These are phyloP conservation scores for Dynastes hyllus DNA, from an alignment of 2,888 invertebrate genomes.

Conservation along the genomic window DNA sequence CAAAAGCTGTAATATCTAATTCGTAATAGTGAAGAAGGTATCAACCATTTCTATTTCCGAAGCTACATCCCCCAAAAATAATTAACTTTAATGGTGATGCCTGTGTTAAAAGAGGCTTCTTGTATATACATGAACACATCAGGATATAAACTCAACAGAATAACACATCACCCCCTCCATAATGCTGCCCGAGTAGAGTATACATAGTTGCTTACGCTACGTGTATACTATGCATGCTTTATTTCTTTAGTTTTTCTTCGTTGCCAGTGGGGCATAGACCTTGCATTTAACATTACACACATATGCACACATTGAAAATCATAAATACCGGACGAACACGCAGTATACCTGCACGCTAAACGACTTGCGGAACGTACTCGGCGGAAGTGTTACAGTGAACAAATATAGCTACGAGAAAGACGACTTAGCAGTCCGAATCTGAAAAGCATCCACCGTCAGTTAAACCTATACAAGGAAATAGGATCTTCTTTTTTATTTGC, in stretches of 20 bases:
- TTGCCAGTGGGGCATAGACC: conserved; percentile 50
- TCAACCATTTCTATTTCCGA: conserved; percentile 4
- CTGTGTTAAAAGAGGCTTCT: conserved; percentile 11
- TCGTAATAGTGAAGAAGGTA: background rate
- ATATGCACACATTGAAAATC: conserved; percentile 37
- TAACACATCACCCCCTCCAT: conserved; percentile 47
- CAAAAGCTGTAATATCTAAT: no score
- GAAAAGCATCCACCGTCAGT: background rate
- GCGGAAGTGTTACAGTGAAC: conserved; percentile 50
- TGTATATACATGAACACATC: conserved; percentile 20
- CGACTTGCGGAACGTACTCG: conserved; percentile 45
- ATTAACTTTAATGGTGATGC: conserved; percentile 32
- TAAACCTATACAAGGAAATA: no score
- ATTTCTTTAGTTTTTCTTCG: conserved; percentile 50
- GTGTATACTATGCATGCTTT: conserved; percentile 38
- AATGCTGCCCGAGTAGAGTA: conserved; percentile 33
- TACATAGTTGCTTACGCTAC: conserved; percentile 38
- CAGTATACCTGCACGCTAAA: conserved; percentile 15
- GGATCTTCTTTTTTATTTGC: no score
- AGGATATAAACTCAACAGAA: conserved; percentile 32
- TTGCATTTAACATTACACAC: conserved; percentile 37
- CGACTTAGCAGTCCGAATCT: background rate
- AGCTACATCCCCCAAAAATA: conserved; percentile 5
- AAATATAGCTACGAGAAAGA: conserved; percentile 42
- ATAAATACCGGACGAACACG: conserved; percentile 39